A percentile compares a stretch with the other conserved stretches of the same genome.
These are phyloP conservation scores for Cichladusa arquata DNA, from an alignment of 2,113 vertebrate genomes.

Conservation along the genomic window DNA sequence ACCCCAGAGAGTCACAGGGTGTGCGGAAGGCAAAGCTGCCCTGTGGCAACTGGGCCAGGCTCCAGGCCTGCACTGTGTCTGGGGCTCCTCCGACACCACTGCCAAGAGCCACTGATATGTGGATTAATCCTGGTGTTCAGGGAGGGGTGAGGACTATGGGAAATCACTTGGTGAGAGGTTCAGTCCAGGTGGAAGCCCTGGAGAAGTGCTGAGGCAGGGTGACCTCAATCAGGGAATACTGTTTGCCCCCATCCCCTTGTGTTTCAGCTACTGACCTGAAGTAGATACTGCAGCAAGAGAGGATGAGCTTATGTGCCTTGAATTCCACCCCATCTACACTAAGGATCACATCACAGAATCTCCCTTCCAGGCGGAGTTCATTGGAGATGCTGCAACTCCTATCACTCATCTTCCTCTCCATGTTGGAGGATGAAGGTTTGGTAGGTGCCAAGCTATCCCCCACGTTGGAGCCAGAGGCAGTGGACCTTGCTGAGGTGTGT, in stretches of 20 bases:
- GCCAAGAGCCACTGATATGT: background rate
- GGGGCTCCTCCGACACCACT: background rate
- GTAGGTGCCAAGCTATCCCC: constrained; percentile 6
- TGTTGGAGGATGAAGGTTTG: constrained; percentile 31
- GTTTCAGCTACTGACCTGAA: constrained; percentile 73
- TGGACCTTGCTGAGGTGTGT: background rate
- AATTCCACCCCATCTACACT: constrained; percentile 76
- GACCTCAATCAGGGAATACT: background rate
- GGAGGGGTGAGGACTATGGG: background rate
- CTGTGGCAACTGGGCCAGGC: background rate
- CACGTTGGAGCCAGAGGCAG: constrained; percentile 29
- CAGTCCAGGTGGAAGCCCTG: background rate
- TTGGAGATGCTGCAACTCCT: constrained; percentile 76
- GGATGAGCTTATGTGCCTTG: constrained; percentile 82
- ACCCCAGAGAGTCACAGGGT: background rate
- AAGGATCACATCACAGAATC: constrained; percentile 80
- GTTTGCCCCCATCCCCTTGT: background rate
- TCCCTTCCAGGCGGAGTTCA: constrained; percentile 78
- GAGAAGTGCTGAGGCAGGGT: background rate
- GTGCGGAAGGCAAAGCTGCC: background rate
- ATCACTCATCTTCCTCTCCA: constrained; percentile 72
- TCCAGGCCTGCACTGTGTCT: background rate
- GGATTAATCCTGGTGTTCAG: background rate
- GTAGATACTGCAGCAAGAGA: constrained; percentile 83
- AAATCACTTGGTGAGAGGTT: background rate